Evolutionary conservation across 2,113 vertebrate species (phyloP).

Genomic region (Pimephales promelas): DNA sequence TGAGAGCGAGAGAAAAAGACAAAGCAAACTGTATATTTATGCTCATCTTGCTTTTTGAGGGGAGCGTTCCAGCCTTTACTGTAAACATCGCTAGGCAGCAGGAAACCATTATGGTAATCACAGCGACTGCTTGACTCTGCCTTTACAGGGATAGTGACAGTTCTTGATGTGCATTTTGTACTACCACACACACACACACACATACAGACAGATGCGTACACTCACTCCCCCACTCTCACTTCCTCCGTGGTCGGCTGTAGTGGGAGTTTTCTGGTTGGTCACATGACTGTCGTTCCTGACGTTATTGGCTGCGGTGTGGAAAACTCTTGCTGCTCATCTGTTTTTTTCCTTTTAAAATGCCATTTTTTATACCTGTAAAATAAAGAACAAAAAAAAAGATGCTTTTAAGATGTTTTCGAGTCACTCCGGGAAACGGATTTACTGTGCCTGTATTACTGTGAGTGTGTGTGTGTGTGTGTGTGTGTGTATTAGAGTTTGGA

Average conservation of each 20-base stretch:
- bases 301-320: slow-evolving; percentile 4
- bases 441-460: too few species aligned
- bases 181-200: slow-evolving; percentile 1
- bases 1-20: not conserved
- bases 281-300: not conserved
- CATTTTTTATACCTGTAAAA: not conserved
- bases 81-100: slow-evolving; percentile 54
- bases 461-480: slow-evolving; percentile 49
- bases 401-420: not conserved
- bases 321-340: slow-evolving; percentile 24
- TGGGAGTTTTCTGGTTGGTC: slow-evolving; percentile 25
- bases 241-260: slow-evolving; percentile 36
- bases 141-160: slow-evolving; percentile 41
- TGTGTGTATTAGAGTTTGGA: slow-evolving; percentile 64
- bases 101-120: slow-evolving; percentile 58
- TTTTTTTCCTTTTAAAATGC: not conserved
- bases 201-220: not conserved
- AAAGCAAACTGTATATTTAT: slow-evolving; percentile 17
- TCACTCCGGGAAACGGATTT: slow-evolving; percentile 31
- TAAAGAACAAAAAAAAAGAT: not conserved
- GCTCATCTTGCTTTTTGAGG: slow-evolving; percentile 44
- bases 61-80: slow-evolving; percentile 41
- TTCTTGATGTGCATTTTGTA: slow-evolving; percentile 42
- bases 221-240: slow-evolving; percentile 36
- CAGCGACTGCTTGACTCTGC: slow-evolving; percentile 30